Conservation (phyloP, 2,888 invertebrate genomes). For the Melanostoma mellinum region DNA sequence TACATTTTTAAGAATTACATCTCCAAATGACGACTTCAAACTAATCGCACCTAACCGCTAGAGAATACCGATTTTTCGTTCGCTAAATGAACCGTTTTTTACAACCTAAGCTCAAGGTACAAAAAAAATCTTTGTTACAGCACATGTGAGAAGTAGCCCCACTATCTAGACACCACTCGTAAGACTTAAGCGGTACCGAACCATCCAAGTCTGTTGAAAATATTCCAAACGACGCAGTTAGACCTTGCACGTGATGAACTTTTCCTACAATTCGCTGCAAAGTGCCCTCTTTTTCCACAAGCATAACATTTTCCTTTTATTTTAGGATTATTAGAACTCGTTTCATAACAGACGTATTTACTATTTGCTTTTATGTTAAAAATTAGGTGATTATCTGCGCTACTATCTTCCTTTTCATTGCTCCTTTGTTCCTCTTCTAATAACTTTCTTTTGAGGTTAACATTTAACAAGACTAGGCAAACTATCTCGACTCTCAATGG, state of each 20-base stretch:
- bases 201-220: not conserved
- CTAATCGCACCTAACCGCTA: slow-evolving; percentile 16
- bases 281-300: slow-evolving; percentile 37
- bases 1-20: slow-evolving; percentile 1
- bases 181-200: not conserved
- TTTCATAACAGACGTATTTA: not conserved
- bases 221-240: not conserved
- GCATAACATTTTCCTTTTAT: slow-evolving; percentile 38
- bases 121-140: not conserved
- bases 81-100: not conserved
- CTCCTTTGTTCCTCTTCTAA: slow-evolving; percentile 50
- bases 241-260: not conserved
- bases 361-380: not conserved
- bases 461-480: slow-evolving; percentile 32
- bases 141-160: slow-evolving; percentile 24
- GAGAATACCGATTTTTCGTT: slow-evolving; percentile 4
- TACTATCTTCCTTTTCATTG: slow-evolving; percentile 9
- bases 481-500: slow-evolving; percentile 50
- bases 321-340: not conserved
- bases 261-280: not conserved
- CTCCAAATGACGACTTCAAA: not conserved
- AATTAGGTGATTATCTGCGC: not conserved
- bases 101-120: not conserved
- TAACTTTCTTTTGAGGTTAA: slow-evolving; percentile 39
- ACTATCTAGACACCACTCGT: slow-evolving; percentile 24